phyloP scores from a whole-genome alignment of 2,888 invertebrate species.

The Drosophila formosana region DNA sequence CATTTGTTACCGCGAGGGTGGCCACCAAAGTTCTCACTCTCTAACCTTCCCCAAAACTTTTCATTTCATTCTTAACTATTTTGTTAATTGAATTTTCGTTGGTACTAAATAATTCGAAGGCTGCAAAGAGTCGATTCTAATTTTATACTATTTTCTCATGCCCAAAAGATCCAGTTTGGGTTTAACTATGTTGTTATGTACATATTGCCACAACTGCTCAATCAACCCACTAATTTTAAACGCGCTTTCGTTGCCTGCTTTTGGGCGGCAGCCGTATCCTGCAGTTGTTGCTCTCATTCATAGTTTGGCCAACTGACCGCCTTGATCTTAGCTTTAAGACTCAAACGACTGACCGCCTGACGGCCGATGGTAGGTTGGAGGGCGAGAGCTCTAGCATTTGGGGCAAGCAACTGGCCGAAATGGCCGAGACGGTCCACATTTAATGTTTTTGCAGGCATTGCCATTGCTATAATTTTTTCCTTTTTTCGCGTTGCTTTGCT shows the following conservation, averaged over 20 bases:
- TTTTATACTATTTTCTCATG: too few relatives aligned
- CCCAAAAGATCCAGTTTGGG: too few relatives aligned
- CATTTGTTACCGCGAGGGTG: slow-evolving; percentile 44
- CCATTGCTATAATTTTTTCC: slow-evolving; percentile 66
- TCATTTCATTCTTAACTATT: neutral
- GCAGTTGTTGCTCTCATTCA: slow-evolving; percentile 64
- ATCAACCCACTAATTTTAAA: slow-evolving; percentile 2
- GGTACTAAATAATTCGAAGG: too few relatives aligned
- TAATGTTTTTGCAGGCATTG: slow-evolving; percentile 36
- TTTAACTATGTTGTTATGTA: too few relatives aligned
- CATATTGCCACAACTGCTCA: neutral
- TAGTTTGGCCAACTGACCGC: slow-evolving; percentile 43
- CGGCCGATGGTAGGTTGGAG: neutral
- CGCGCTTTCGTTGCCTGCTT: slow-evolving; percentile 52
- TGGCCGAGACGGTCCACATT: slow-evolving; percentile 47
- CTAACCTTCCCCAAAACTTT: neutral
- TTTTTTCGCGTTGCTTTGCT: slow-evolving; percentile 55
- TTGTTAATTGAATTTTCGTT: neutral
- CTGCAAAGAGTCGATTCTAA: too few relatives aligned
- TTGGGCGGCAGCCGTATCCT: slow-evolving; percentile 32
- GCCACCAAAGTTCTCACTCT: neutral
- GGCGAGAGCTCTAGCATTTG: slow-evolving; percentile 33
- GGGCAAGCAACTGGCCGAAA: slow-evolving; percentile 38
- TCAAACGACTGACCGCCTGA: slow-evolving; percentile 38
- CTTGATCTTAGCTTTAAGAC: slow-evolving; percentile 66